Evolutionary conservation across 2,888 invertebrate species (phyloP).

Genomic region (Leptopilina myrica): DNA sequence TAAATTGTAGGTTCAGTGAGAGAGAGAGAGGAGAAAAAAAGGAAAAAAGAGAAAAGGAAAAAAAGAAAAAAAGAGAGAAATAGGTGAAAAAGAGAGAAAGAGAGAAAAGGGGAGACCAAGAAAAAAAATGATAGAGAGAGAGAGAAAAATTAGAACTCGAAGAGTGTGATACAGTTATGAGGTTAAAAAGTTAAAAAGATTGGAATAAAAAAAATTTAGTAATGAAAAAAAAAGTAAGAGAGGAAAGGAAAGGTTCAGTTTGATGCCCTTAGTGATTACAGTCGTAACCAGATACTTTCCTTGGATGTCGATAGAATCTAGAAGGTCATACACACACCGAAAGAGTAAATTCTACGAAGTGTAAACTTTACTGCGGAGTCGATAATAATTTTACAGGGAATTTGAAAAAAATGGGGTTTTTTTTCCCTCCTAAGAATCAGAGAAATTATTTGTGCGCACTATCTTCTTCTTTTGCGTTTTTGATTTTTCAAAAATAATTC

Average conservation of each 20-base stretch:
- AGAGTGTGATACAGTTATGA: constrained; percentile 30
- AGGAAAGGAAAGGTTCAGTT: constrained; percentile 23
- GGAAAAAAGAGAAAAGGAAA: not conserved
- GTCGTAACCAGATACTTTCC: constrained; percentile 39
- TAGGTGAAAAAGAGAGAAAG: too few species aligned
- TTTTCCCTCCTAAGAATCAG: not conserved
- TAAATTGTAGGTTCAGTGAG: not conserved
- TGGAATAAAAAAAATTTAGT: constrained; percentile 7
- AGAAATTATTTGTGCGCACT: constrained; percentile 5
- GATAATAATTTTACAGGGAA: not conserved
- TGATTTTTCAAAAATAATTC: not conserved
- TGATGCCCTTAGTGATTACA: constrained; percentile 39
- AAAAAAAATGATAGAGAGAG: too few species aligned
- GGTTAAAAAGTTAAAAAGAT: constrained; percentile 24
- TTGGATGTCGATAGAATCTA: constrained; percentile 38
- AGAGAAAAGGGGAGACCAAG: too few species aligned
- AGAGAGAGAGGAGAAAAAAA: too few species aligned
- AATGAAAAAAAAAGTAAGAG: too few species aligned
- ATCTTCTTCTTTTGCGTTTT: not conserved
- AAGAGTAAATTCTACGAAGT: constrained; percentile 33
- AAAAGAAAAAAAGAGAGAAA: not conserved
- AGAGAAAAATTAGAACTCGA: not conserved
- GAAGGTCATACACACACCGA: constrained; percentile 27
- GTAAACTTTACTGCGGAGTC: constrained; percentile 16
- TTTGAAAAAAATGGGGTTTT: not conserved